These are phyloP conservation scores for Daboia siamensis DNA, from an alignment of 2,113 vertebrate genomes.

Conservation along the genomic window DNA sequence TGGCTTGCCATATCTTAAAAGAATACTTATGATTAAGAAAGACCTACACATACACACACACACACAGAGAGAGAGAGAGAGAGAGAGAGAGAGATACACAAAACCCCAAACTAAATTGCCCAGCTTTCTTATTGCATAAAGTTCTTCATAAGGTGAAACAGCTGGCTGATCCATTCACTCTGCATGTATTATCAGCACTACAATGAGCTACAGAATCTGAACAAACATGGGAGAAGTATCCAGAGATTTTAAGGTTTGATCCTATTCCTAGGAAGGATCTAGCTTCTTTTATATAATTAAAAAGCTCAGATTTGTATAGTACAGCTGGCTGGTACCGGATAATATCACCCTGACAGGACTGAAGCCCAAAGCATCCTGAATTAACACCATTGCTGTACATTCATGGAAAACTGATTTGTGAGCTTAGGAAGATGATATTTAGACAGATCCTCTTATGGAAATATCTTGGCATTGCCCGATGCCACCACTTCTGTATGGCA, in stretches of 20 bases:
- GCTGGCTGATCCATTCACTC: neutral
- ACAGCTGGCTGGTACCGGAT: neutral
- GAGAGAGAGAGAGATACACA: too few relatives aligned
- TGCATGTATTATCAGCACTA: neutral
- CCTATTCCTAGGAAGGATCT: neutral
- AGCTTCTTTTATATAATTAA: neutral
- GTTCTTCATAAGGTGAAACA: neutral
- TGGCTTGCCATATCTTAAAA: neutral
- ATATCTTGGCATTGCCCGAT: neutral
- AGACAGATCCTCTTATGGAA: neutral
- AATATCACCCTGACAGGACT: neutral
- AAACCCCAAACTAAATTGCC: neutral
- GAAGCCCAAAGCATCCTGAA: neutral
- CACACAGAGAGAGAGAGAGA: too few relatives aligned
- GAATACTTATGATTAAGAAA: neutral
- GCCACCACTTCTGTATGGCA: neutral
- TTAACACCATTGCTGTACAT: neutral
- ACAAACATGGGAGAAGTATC: neutral
- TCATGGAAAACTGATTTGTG: neutral
- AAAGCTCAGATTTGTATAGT: neutral
- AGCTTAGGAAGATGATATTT: neutral
- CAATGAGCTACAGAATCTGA: neutral
- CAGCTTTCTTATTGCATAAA: neutral
- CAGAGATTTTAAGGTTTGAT: neutral
- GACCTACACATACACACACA: neutral